Evolutionary conservation across 64 coral and sea anemone species (phyloP), one percentile per base, ranked within the genome.

Genomic region (Anthopleura sola): DNA sequence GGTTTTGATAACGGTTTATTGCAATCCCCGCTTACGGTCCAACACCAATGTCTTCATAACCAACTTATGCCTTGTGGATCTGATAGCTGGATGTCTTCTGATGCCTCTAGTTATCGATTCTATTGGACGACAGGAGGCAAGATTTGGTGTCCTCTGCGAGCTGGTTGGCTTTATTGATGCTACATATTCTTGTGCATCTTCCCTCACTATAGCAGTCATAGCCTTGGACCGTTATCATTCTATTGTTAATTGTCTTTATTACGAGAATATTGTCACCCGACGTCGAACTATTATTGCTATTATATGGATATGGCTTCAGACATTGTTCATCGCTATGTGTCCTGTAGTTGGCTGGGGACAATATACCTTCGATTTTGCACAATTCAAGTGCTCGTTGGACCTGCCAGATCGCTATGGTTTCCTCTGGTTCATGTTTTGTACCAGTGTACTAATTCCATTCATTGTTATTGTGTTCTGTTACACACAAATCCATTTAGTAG

Each of bases 211-310:
- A 2, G 94, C 90, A 2, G 71, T 88, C 8, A 96, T 96, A 24
- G 94, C 90, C 5, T 83, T 92, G 56, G 94, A 96, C 56, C 84
- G 94, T 21, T 96, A 96, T 51, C 94, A 96, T 54, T 89, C 86
- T 23, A 96, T 96, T 14, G 83, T 96, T 3, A 96, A 96, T 86
- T 96, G 94, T 28, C 87, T 96, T 3, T 89, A 92, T 32, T 96
- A 96, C 23, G 94, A 96, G 82, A 87, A 75, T 68, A 77, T 96
- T 6, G 94, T 96, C 36, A 96, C 94, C 34, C 94, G 85, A 18
- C 69, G 79, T 23, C 75, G 90, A 81, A 92, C 94, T 14, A 83
- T 49, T 75, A 82, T 96, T 3, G 90, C 84, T 11, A 87, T 96
- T 20, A 57, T 76, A 1, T 96, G 94, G 90, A 53, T 85, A 23